Evolutionary conservation across 2,113 vertebrate species (phyloP).

Genomic region (Hydrochoerus hydrochaeris): DNA sequence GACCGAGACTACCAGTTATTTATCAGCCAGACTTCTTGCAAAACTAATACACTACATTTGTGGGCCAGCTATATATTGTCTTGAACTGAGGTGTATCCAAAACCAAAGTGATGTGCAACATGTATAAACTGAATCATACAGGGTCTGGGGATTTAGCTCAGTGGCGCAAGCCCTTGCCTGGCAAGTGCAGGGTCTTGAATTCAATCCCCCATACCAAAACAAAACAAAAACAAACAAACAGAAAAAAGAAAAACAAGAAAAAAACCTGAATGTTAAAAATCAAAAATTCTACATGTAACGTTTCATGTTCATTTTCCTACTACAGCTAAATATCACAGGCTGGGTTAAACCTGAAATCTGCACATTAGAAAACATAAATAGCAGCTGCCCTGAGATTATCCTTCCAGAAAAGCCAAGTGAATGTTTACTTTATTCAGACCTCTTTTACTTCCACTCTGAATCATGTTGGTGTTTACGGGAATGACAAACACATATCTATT

Average conservation of each 20-base stretch:
- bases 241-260: no score
- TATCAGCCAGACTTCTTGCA: background rate
- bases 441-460: background rate
- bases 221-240: no score
- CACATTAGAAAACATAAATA: background rate
- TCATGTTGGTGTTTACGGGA: background rate
- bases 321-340: background rate
- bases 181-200: no score
- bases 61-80: background rate
- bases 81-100: background rate
- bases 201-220: no score
- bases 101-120: background rate
- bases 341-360: background rate
- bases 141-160: no score
- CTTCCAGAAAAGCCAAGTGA: background rate
- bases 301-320: background rate
- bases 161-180: no score
- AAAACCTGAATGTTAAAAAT: background rate
- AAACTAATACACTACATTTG: background rate
- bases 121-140: background rate
- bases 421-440: fast-evolving
- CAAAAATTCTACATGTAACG: background rate
- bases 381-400: fast-evolving
- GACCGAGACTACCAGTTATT: background rate
- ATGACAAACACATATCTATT: background rate